These are phyloP conservation scores for Antrozous pallidus DNA, from an alignment of 2,797 vertebrate species.

Conservation along the genomic window DNA sequence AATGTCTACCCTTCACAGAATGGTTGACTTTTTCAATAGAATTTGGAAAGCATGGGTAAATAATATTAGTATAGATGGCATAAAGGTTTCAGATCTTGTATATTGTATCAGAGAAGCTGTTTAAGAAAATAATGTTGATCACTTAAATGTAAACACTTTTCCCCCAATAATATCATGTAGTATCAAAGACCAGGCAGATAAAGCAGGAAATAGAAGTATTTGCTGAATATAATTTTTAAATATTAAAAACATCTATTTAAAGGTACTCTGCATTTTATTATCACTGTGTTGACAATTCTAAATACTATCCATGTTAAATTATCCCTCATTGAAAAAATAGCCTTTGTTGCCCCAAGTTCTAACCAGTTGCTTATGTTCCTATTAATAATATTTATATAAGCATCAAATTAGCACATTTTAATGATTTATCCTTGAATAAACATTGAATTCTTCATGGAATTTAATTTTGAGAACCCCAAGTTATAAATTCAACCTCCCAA, in stretches of 20 bases:
- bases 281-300: background rate
- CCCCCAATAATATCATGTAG: background rate
- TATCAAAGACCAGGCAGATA: background rate
- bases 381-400: background rate
- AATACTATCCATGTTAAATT: background rate
- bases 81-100: background rate
- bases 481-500: background rate
- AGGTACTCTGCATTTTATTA: background rate
- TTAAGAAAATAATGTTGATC: background rate
- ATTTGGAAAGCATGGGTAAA: background rate
- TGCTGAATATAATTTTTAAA: background rate
- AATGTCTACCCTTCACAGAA: background rate
- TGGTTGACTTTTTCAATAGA: background rate
- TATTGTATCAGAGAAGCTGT: background rate
- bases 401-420: background rate
- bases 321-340: background rate
- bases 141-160: background rate
- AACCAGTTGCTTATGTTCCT: background rate
- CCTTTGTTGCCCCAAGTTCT: background rate
- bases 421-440: conserved; percentile 17
- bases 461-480: background rate
- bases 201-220: background rate
- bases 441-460: background rate
- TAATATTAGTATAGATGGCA: background rate
- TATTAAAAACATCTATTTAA: background rate